phyloP scores from a whole-genome alignment of 2,888 invertebrate genomes.

The Agrotis exclamationis region DNA sequence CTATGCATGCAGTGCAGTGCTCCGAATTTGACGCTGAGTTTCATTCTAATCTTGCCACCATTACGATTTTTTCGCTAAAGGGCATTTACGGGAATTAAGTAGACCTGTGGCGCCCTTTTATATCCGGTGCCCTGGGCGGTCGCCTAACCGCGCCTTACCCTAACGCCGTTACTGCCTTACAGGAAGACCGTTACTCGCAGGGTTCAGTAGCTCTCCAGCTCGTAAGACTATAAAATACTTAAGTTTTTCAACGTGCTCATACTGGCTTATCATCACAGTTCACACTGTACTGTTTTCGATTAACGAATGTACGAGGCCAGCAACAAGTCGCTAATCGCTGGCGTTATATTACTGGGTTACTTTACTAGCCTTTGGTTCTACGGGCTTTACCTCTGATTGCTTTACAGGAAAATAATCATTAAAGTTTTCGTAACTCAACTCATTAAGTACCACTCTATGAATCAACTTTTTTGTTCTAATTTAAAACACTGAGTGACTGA shows the following conservation, averaged over 20 bases:
- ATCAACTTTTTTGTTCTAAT: slow-evolving; percentile 10
- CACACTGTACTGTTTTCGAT: slow-evolving; percentile 23
- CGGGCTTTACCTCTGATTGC: not conserved
- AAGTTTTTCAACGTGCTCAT: slow-evolving; percentile 16
- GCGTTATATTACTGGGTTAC: slow-evolving; percentile 20
- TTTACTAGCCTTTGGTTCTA: slow-evolving; percentile 21
- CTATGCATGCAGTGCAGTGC: too few relatives aligned
- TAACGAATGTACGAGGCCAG: slow-evolving; percentile 18
- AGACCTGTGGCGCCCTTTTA: too few relatives aligned
- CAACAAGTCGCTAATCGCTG: slow-evolving; percentile 24
- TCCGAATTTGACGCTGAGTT: too few relatives aligned
- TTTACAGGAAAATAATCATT: slow-evolving; percentile 39
- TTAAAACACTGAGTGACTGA: not conserved
- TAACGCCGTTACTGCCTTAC: too few relatives aligned
- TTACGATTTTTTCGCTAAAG: too few relatives aligned
- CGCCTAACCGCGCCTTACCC: too few relatives aligned
- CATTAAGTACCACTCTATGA: not conserved
- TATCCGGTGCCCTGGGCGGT: too few relatives aligned
- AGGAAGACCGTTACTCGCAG: too few relatives aligned
- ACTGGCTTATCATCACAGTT: slow-evolving; percentile 22
- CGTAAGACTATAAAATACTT: slow-evolving; percentile 5
- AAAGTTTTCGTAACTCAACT: slow-evolving; percentile 9
- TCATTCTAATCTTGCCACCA: too few relatives aligned
- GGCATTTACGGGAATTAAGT: too few relatives aligned
- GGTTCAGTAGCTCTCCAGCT: too few relatives aligned